Evolutionary conservation across 2,888 invertebrate species (phyloP), one percentile per base, ranked within the genome.

Genomic region (Spilarctia lutea): DNA sequence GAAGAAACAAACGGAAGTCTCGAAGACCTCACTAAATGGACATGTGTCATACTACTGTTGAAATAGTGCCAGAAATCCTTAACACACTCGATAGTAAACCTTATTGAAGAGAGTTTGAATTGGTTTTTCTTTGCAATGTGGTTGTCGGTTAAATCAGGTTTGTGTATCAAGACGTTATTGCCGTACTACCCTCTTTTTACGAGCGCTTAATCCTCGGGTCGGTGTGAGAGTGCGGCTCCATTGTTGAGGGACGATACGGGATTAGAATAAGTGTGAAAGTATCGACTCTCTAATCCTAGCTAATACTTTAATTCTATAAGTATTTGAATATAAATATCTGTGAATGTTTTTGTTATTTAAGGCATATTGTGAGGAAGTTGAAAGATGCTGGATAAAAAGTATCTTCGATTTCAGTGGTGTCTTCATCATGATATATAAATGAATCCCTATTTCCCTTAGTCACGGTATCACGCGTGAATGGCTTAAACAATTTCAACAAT

Each of bases 171-270:
- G 94, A 94, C 92, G 92, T 94, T 94, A 94, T 91, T 91, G 91
- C 91, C 89, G 87, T 86, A 90, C 91, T 91, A 91, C 92, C 91
- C 93, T 88, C 90, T 89, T 93, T 94, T 94, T 94, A 94, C 93
- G 94, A 94, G 92, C 92, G 93, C 93, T 94, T 94, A 94, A 94
- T 94, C 94, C 94, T 87, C 89, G 89, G 90, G 91, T 91, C 89
- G 90, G 86, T 82, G 88, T 83, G 79, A 80, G 83, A 75, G 79
- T 68, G 69, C 67, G 90, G 88, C 86, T 88, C 81, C 93, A 84
- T 81, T 86, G 69, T 48, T 60, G 63, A 65, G 8, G 16, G 24
- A 79, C 86, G 86, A 30, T 67, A 85, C 85, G 84, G 73, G 39
- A 79, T 75, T 75, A 20, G n/a, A 56, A n/a, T 18, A 68, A 56